Evolutionary conservation across 2,888 invertebrate genomes (phyloP).

Genomic region (Autographa pulchrina): DNA sequence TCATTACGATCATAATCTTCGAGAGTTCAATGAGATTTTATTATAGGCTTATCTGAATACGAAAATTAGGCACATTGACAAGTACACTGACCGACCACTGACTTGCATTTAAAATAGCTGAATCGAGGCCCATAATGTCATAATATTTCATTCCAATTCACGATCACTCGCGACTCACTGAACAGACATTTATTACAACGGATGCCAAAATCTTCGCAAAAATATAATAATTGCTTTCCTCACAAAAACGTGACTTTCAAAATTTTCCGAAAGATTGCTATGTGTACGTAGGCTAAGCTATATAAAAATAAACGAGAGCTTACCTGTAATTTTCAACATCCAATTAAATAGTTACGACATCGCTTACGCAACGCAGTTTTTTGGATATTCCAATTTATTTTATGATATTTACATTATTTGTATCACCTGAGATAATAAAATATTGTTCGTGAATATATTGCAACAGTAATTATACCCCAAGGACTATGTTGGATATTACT

Average conservation of each 20-base stretch:
- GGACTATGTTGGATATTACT: neutral
- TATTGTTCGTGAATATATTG: neutral
- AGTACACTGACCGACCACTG: too few species aligned
- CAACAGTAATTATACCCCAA: neutral
- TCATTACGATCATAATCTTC: too few species aligned
- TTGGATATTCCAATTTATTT: neutral
- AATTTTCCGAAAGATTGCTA: constrained; percentile 22
- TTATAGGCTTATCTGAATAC: too few species aligned
- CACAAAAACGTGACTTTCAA: constrained; percentile 50
- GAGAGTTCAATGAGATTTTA: too few species aligned
- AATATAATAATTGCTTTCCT: constrained; percentile 25
- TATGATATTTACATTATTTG: neutral
- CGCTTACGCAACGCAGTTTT: neutral
- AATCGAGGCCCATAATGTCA: too few species aligned
- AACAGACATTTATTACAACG: constrained; percentile 12
- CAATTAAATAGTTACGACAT: constrained; percentile 22
- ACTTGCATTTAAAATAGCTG: too few species aligned
- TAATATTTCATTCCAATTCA: neutral
- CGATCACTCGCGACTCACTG: neutral
- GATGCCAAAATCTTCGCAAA: constrained; percentile 3
- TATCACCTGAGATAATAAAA: neutral
- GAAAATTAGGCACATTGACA: too few species aligned
- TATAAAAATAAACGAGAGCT: constrained; percentile 16
- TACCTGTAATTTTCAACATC: constrained; percentile 19
- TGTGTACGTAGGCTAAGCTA: constrained; percentile 1